Percentiles rank a stretch among this genome's conserved stretches.
Evolutionary conservation across 2,888 invertebrate species (phyloP).

Genomic region (Crematogaster levior): DNA sequence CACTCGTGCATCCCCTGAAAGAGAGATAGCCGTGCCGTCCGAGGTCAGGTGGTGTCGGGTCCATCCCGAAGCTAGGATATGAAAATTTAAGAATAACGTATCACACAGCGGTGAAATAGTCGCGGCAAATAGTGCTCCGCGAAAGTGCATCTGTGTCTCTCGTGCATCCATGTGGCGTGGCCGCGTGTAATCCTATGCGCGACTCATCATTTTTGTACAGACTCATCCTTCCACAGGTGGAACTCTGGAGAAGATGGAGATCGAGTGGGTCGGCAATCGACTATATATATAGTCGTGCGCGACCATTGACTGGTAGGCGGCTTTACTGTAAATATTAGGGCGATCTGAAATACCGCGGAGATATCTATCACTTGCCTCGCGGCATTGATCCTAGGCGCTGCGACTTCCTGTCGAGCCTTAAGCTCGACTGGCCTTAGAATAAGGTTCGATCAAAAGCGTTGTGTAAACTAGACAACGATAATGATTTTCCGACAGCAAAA

Average conservation of each 20-base stretch:
- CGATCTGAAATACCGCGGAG: constrained; percentile 49
- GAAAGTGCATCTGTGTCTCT: constrained; percentile 61
- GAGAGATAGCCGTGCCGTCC: constrained; percentile 69
- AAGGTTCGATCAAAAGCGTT: not conserved
- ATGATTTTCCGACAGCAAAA: not conserved
- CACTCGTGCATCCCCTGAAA: constrained; percentile 85
- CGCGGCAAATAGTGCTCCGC: constrained; percentile 34
- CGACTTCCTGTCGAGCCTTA: constrained; percentile 64
- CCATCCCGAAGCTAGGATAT: constrained; percentile 72
- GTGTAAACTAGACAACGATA: not conserved
- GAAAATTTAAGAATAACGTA: constrained; percentile 59
- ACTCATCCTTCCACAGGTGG: constrained; percentile 63
- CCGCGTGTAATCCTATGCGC: constrained; percentile 55
- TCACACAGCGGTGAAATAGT: constrained; percentile 51
- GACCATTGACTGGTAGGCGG: constrained; percentile 61
- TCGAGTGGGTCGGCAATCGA: constrained; percentile 41
- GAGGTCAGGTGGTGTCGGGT: constrained; percentile 67
- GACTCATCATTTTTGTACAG: constrained; percentile 74
- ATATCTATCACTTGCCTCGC: constrained; percentile 64
- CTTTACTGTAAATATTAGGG: constrained; percentile 74
- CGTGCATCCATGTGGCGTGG: constrained; percentile 33
- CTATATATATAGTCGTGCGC: constrained; percentile 57
- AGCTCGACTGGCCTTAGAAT: constrained; percentile 13
- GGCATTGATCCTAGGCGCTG: constrained; percentile 58
- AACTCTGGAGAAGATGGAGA: constrained; percentile 42